phyloP scores from a whole-genome alignment of 1,140 invertebrate species.

The Sesamia nonagrioides region DNA sequence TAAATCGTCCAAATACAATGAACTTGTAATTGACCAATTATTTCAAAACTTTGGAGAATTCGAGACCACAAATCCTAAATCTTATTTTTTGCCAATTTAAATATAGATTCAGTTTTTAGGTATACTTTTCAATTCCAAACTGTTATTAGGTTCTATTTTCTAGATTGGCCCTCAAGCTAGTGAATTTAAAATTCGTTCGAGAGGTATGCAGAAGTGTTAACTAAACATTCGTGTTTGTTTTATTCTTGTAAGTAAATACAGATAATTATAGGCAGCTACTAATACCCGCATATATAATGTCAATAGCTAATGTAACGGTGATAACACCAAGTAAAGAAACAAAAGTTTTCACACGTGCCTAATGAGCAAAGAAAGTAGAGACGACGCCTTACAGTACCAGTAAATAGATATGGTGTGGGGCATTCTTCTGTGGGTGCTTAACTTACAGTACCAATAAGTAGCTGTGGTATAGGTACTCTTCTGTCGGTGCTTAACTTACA shows the following conservation, averaged over 20 bases:
- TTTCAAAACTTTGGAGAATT: slow-evolving; percentile 34
- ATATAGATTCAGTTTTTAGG: slow-evolving; percentile 7
- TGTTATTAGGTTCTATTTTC: slow-evolving; percentile 7
- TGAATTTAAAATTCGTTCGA: neutral
- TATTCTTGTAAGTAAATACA: slow-evolving; percentile 25
- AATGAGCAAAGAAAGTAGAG: slow-evolving; percentile 46
- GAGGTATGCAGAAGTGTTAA: slow-evolving; percentile 14
- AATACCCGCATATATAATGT: slow-evolving; percentile 32
- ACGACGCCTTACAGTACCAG: slow-evolving; percentile 1
- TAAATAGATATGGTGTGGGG: neutral
- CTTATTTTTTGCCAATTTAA: slow-evolving; percentile 33
- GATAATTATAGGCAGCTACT: slow-evolving; percentile 33
- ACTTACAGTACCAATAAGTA: no score
- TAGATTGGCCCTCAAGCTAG: neutral
- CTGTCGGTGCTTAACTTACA: no score
- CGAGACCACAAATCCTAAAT: slow-evolving; percentile 52
- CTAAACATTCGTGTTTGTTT: slow-evolving; percentile 12
- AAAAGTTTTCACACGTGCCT: slow-evolving; percentile 61
- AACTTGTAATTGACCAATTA: slow-evolving; percentile 57
- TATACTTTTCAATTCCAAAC: slow-evolving; percentile 2
- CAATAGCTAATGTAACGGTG: slow-evolving; percentile 41
- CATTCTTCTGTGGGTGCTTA: neutral
- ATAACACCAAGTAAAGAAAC: slow-evolving; percentile 43
- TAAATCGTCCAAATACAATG: slow-evolving; percentile 51
- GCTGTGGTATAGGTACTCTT: no score